Conservation (phyloP, 1,140 invertebrate genomes). For the Melipona quadrifasciata region DNA sequence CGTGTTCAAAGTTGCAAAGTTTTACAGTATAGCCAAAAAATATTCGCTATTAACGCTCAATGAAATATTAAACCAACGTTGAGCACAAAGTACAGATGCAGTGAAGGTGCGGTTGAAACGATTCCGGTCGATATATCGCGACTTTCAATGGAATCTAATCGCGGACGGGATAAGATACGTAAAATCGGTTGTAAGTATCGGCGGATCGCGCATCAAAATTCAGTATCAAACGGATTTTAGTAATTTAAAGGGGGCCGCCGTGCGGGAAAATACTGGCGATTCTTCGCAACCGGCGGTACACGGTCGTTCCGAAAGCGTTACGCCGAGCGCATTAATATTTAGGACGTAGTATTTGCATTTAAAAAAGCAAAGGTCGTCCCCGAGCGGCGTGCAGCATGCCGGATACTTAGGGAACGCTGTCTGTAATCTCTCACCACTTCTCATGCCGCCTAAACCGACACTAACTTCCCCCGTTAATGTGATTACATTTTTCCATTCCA, state of each 20-base stretch:
- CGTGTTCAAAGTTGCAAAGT: no score
- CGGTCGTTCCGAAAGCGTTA: not conserved
- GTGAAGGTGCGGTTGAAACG: no score
- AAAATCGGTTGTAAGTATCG: not conserved
- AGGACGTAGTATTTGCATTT: constrained; percentile 33
- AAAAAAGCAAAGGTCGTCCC: not conserved
- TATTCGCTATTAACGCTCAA: no score
- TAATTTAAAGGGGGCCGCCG: not conserved
- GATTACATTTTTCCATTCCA: constrained; percentile 28
- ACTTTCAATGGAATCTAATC: not conserved
- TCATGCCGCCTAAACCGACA: constrained; percentile 39
- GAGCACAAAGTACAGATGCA: no score
- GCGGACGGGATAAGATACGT: not conserved
- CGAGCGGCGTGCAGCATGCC: not conserved
- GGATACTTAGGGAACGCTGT: constrained; percentile 33
- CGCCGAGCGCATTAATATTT: constrained; percentile 38
- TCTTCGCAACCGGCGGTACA: not conserved
- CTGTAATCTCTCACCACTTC: constrained; percentile 41
- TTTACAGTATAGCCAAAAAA: no score
- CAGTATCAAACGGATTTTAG: not conserved
- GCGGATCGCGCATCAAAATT: not conserved
- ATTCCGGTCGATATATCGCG: not conserved
- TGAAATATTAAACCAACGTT: no score
- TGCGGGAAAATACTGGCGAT: not conserved
- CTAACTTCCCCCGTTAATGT: constrained; percentile 33